Base-by-base conservation (phyloP, 2,113 vertebrate genomes). In the Aramus guarauna region DNA sequence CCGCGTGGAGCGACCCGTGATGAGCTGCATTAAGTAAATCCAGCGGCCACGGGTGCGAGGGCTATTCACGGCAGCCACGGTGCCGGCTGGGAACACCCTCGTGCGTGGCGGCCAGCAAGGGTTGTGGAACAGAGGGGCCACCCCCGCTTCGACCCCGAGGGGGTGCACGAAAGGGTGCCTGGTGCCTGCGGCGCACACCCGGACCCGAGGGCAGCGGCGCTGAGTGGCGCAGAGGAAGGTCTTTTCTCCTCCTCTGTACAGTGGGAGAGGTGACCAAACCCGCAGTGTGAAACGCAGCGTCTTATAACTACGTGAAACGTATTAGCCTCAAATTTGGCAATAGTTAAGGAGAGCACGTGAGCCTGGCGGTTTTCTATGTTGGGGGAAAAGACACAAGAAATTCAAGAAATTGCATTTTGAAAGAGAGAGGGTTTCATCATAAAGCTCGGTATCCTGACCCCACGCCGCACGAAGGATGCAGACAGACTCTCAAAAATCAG, bases 11-110 rank as follows among this genome's bases (percentile, higher is more conserved):
- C 34, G 48, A 48, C 36, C 62, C 15, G 50, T 50, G 72, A 24
- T 30, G 76, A 81, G 55, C 41, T 36, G 72, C 63, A 58, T 91
- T 73, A 91, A 76, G 75, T 30, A 80, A 92, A 92, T 96, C 75
- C 85, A 45, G 19, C 16, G 14, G 50, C 69, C 26, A 22, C 3
- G 4, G 53, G 30, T 19, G 48, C 12, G 3, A 85, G 52, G 41
- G 68, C 77, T 90, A n/a, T 55, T 94, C 34, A 9, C 32, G 52
- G 90, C 45, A 52, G 73, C 62, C 22, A 5, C 1, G 0, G n/a
- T 72, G 80, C 7, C 19, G 75, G 21, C 87, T 73, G 81, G 27
- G 37, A 32, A 78, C 27, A 58, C 30, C 48, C 63, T 69, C 2
- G 3, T 34, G 85, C 9, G 0, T 0, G 34, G 67, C 36, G 56